Conservation (phyloP, 1,140 invertebrate species). For the Mesaphorura yosii region DNA sequence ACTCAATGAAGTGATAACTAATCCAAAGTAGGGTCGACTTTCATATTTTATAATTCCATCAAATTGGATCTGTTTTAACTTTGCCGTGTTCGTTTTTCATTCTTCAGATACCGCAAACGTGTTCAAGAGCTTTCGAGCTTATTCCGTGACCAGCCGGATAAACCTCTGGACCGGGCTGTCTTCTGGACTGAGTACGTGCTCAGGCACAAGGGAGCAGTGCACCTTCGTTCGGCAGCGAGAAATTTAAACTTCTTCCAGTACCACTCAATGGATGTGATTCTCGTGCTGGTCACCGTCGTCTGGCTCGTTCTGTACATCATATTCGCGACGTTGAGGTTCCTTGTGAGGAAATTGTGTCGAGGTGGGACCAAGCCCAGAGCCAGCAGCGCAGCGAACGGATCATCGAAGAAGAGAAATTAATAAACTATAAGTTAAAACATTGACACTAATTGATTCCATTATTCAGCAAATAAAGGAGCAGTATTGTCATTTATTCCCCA, state of each 20-base stretch:
- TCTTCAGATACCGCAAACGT: slow-evolving; percentile 37
- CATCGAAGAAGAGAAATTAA: too few relatives aligned
- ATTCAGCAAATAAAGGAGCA: too few relatives aligned
- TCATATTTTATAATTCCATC: not conserved
- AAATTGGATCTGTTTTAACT: not conserved
- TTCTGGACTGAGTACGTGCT: slow-evolving; percentile 51
- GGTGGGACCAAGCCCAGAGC: too few relatives aligned
- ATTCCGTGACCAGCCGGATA: slow-evolving; percentile 45
- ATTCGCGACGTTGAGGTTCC: not conserved
- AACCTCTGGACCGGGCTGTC: slow-evolving; percentile 43
- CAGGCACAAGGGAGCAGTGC: slow-evolving; percentile 28
- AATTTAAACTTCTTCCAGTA: slow-evolving; percentile 10
- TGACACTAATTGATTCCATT: too few relatives aligned
- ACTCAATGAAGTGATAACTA: slow-evolving; percentile 24
- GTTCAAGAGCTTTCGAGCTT: slow-evolving; percentile 42
- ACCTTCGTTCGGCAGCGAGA: slow-evolving; percentile 6
- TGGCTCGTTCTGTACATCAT: not conserved
- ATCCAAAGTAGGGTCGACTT: slow-evolving; percentile 12
- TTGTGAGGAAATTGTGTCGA: not conserved
- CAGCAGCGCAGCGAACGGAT: too few relatives aligned
- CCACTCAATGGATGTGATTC: slow-evolving; percentile 14
- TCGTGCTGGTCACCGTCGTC: not conserved
- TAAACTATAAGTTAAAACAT: too few relatives aligned
- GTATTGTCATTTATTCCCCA: too few relatives aligned
- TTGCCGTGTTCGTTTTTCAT: not conserved